Conservation (phyloP, 2,797 vertebrate genomes). For the Tamandua tetradactyla region DNA sequence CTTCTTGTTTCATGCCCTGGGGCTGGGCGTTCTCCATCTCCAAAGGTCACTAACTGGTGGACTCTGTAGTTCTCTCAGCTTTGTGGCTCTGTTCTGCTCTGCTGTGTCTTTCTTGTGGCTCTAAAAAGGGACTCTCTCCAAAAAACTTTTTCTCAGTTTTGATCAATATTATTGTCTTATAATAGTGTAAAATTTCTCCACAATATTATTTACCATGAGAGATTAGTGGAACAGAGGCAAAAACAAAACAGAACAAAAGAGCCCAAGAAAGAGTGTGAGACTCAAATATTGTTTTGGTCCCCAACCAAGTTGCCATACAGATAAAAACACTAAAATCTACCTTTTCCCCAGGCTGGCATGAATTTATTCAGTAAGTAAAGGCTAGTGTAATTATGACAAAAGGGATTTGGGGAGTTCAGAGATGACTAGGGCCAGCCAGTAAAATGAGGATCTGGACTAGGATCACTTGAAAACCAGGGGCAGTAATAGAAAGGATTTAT, state of each 20-base stretch:
- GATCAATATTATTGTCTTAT: neutral
- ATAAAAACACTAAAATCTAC: too few species aligned
- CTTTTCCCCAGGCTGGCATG: too few species aligned
- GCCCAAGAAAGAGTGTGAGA: neutral
- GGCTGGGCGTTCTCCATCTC: too few species aligned
- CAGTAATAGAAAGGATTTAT: neutral
- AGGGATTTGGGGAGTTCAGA: too few species aligned
- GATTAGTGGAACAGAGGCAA: neutral
- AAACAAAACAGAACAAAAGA: neutral
- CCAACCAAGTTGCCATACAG: neutral
- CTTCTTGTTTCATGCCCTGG: too few species aligned
- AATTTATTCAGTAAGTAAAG: too few species aligned
- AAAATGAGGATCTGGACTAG: neutral
- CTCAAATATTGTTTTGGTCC: neutral
- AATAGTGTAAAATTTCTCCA: neutral
- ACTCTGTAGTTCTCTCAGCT: too few species aligned
- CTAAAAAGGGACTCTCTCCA: too few species aligned
- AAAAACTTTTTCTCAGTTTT: neutral
- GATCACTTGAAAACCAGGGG: neutral
- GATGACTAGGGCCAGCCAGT: neutral
- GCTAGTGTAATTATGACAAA: too few species aligned
- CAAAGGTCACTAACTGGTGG: too few species aligned
- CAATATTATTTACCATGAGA: neutral
- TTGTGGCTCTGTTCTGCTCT: too few species aligned
- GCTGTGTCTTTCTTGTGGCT: too few species aligned